Evolutionary conservation across 2,888 invertebrate species (phyloP), one percentile per base, ranked within the genome.

Genomic region (Neocrepidodera transversa): DNA sequence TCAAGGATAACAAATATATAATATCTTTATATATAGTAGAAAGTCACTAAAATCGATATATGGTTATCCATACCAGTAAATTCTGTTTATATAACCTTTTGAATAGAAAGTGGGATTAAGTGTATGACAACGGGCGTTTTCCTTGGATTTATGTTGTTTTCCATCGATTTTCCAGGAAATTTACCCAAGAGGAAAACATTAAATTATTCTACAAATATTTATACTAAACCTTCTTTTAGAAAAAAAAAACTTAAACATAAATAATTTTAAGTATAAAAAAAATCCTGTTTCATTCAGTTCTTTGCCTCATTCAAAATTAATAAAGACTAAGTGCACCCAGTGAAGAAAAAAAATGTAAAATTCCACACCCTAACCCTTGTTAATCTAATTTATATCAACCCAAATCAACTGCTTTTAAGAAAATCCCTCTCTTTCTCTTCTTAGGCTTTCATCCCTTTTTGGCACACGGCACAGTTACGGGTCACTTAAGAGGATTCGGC

Each of bases 361-460:
- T 48, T 18, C 35, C 13, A 48, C 52, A 60, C 56, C 60, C 60
- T 35, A 52, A 40, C 51, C 45, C 51, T 28, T 36, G 20, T 42
- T 56, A 51, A 60, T 60, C 52, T 51, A 47, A 60, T 56, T 60
- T 56, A 56, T 32, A 56, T 56, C 56, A 60, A 56, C 56, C 60
- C 51, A 40, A 60, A 60, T 60, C 60, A 60, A 60, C 60, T 60
- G 60, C 56, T 56, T 60, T 60, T 56, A 52, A 56, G 52, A 56
- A 36, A 55, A 26, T 51, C 54, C 35, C 28, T 54, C 17, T 54
- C 45, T 23, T 16, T 36, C 26, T 14, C 45, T 23, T 16, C 26
- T 36, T 14, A 10, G 11, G 18, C 45, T 10, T 26, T 23, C n/a
- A 2, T 54, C 54, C 36, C 36, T 35, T 36, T 51, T 28, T 18